phyloP scores from a whole-genome alignment of 2,797 vertebrate species.

The Poecilia wingei region DNA sequence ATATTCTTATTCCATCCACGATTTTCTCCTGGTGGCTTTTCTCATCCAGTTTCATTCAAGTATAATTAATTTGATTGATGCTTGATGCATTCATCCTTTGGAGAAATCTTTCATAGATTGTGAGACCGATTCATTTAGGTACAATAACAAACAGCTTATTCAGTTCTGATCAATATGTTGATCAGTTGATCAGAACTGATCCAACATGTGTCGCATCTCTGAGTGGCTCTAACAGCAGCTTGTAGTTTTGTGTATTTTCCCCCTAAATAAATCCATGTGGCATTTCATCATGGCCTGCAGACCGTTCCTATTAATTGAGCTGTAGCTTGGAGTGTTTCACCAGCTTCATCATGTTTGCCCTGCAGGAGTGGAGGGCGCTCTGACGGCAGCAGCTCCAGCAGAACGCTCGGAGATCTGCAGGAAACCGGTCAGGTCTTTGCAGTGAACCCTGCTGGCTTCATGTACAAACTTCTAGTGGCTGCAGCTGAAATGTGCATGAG shows the following conservation, averaged over 20 bases:
- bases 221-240: conserved; percentile 1
- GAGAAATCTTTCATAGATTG: not conserved
- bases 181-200: not conserved
- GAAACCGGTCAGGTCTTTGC: conserved; percentile 64
- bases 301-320: conserved; percentile 31
- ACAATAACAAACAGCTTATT: not conserved
- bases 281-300: conserved; percentile 29
- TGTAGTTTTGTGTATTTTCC: not conserved
- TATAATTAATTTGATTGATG: not conserved
- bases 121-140: not conserved
- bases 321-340: conserved; percentile 47
- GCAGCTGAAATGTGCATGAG: conserved; percentile 42
- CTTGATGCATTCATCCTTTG: not conserved
- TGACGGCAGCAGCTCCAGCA: conserved; percentile 52
- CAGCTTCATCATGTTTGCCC: conserved; percentile 48
- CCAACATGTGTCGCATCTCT: not conserved
- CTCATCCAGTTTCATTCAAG: not conserved
- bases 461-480: conserved; percentile 44
- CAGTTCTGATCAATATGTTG: not conserved
- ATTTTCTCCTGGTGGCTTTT: not conserved
- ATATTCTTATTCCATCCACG: not conserved
- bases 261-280: conserved; percentile 47
- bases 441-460: conserved; percentile 61
- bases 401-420: conserved; percentile 37
- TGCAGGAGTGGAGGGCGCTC: conserved; percentile 26